phyloP scores from a whole-genome alignment of 1,140 invertebrate genomes.

The Agraylea sexmaculata region DNA sequence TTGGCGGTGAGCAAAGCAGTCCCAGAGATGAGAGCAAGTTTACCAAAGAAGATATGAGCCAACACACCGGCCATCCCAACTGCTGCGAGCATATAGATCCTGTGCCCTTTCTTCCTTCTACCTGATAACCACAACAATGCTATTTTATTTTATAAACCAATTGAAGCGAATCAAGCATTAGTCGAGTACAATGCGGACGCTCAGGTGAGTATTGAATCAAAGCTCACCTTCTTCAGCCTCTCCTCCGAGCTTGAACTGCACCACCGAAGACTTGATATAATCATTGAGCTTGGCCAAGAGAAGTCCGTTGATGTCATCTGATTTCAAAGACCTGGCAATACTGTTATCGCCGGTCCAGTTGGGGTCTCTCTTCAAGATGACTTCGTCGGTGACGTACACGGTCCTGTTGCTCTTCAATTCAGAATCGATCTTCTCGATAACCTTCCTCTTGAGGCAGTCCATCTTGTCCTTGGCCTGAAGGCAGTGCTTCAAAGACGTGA shows the following conservation, averaged over 20 bases:
- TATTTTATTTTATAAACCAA: no score
- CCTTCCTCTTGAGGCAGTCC: conserved; percentile 42
- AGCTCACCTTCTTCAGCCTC: conserved; percentile 14
- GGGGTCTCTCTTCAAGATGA: conserved; percentile 41
- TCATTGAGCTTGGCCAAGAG: conserved; percentile 24
- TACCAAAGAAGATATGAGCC: conserved; percentile 53
- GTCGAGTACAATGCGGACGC: no score
- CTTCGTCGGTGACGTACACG: conserved; percentile 41
- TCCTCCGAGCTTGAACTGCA: conserved; percentile 16
- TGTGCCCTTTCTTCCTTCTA: conserved; percentile 27
- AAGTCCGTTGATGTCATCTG: conserved; percentile 23
- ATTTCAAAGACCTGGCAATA: conserved; percentile 19
- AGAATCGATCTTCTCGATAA: conserved; percentile 40
- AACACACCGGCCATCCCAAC: conserved; percentile 53
- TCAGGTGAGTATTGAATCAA: conserved; percentile 1
- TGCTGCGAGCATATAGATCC: conserved; percentile 43
- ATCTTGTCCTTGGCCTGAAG: conserved; percentile 26
- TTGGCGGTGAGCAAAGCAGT: conserved; percentile 55
- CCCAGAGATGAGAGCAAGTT: conserved; percentile 53
- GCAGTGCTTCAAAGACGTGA: conserved; percentile 25
- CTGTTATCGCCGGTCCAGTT: conserved; percentile 22
- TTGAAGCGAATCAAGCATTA: no score
- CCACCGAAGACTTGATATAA: conserved; percentile 16
- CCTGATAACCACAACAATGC: no score
- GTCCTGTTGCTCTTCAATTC: conserved; percentile 44